phyloP scores from a whole-genome alignment of 1,140 invertebrate genomes.

The Aphelenchoides fujianensis region DNA sequence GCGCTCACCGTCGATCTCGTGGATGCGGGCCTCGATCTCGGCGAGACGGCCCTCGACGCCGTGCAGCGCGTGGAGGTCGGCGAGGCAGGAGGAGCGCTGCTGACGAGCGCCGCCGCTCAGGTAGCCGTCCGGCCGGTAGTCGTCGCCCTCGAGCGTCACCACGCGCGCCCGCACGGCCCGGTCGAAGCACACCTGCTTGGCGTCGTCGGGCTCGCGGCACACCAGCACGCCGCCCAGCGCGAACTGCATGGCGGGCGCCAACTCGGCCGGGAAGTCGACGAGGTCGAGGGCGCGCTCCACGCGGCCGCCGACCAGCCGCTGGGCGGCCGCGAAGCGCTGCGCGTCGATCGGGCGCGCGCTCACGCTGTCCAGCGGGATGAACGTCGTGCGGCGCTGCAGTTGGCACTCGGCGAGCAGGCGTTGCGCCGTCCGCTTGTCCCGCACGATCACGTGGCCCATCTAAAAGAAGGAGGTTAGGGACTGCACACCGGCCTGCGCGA shows the following conservation, averaged over 20 bases:
- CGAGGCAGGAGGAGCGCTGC: background rate
- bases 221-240: conserved; percentile 81
- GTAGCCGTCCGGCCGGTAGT: conserved; percentile 81
- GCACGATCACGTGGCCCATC: conserved; percentile 9
- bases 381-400: conserved; percentile 70
- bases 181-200: conserved; percentile 76
- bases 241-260: conserved; percentile 78
- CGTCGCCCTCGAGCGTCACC: conserved; percentile 87
- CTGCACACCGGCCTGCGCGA: background rate
- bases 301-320: conserved; percentile 64
- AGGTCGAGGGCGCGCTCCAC: conserved; percentile 78
- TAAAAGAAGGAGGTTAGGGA: background rate
- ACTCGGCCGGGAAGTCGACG: conserved; percentile 73
- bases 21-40: conserved; percentile 31
- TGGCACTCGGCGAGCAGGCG: background rate
- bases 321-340: conserved; percentile 21
- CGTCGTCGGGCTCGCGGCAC: conserved; percentile 76
- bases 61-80: conserved; percentile 14
- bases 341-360: conserved; percentile 33
- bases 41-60: conserved; percentile 21
- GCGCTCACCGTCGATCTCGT: background rate
- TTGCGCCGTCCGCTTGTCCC: conserved; percentile 2
- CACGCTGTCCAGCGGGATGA: conserved; percentile 90
- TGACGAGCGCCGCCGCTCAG: conserved; percentile 74
- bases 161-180: conserved; percentile 72